Conservation (phyloP, 2,113 vertebrate genomes). For the Fulmarus glacialis region DNA sequence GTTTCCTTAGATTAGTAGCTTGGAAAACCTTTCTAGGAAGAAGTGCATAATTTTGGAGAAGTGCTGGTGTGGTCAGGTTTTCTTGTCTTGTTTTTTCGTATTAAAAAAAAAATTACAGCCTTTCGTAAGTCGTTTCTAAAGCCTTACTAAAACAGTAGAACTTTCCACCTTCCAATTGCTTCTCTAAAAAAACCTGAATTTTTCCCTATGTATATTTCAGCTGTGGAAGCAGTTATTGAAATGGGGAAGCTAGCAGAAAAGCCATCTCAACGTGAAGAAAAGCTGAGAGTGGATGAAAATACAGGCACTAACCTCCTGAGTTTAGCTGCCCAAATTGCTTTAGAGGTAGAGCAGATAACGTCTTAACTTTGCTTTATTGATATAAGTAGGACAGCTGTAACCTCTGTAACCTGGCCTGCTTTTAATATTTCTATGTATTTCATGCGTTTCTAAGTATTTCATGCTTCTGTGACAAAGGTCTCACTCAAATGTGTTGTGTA, state of each 20-base stretch:
- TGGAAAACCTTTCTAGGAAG: not conserved
- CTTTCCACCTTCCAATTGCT: not conserved
- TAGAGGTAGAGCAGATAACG: slow-evolving; percentile 79
- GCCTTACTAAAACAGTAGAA: not conserved
- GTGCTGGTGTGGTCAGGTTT: not conserved
- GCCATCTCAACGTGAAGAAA: slow-evolving; percentile 46
- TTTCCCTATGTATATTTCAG: slow-evolving; percentile 66
- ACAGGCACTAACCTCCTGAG: slow-evolving; percentile 78
- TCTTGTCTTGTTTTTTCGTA: not conserved
- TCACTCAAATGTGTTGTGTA: not conserved
- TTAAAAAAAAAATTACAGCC: not conserved
- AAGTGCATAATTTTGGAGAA: not conserved
- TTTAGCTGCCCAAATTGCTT: slow-evolving; percentile 88
- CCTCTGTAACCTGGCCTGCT: not conserved
- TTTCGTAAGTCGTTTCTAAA: not conserved
- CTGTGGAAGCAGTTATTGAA: slow-evolving; percentile 75
- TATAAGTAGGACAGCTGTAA: not conserved
- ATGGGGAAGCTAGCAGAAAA: slow-evolving; percentile 74
- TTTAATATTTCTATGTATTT: not conserved
- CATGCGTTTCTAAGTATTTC: not conserved
- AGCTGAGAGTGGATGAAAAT: slow-evolving; percentile 58
- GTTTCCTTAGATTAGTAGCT: not conserved
- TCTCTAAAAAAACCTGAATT: not conserved
- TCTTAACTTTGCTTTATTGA: not conserved
- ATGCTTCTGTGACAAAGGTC: not conserved